These are phyloP conservation scores for Nemopilema nomurai DNA, from an alignment of 30 jellyfish, hydroid and myxozoan species.

Conservation along the genomic window DNA sequence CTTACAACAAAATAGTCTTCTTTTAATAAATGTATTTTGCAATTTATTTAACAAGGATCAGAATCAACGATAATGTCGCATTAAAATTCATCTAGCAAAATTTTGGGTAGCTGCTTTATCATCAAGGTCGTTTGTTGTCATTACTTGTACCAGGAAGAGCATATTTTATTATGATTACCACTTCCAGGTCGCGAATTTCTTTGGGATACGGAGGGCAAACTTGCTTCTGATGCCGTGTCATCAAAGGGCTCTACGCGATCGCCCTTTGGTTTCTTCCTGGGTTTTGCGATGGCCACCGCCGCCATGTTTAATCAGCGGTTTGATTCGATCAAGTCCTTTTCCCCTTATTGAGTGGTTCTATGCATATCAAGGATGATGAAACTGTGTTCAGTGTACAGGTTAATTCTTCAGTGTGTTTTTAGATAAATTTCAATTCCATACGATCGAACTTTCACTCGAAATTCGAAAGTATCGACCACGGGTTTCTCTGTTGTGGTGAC, in stretches of 20 bases:
- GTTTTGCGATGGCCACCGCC: conserved; percentile 52
- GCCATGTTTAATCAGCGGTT: conserved; percentile 40
- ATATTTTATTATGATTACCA: no score
- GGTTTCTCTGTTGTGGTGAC: neutral
- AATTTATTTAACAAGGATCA: no score
- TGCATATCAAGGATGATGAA: neutral
- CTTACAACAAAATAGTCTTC: no score
- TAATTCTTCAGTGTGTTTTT: neutral
- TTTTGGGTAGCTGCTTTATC: no score
- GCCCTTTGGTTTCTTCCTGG: conserved; percentile 34
- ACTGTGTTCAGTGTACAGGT: neutral
- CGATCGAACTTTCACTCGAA: conserved; percentile 9
- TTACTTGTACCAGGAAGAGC: no score
- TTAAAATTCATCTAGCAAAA: no score
- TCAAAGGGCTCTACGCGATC: conserved; percentile 69
- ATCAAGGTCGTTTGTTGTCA: no score
- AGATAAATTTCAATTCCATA: conserved; percentile 1
- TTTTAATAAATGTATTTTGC: no score
- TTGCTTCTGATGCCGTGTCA: conserved; percentile 65
- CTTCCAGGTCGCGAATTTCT: conserved; percentile 57
- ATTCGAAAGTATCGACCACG: neutral
- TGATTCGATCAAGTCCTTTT: neutral
- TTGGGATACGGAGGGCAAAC: conserved; percentile 50
- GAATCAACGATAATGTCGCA: no score
- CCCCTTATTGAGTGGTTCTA: neutral